A percentile compares a stretch with the other conserved stretches of the same genome.
These are phyloP conservation scores for Noctua janthina DNA, from an alignment of 2,888 invertebrate species.

Conservation along the genomic window DNA sequence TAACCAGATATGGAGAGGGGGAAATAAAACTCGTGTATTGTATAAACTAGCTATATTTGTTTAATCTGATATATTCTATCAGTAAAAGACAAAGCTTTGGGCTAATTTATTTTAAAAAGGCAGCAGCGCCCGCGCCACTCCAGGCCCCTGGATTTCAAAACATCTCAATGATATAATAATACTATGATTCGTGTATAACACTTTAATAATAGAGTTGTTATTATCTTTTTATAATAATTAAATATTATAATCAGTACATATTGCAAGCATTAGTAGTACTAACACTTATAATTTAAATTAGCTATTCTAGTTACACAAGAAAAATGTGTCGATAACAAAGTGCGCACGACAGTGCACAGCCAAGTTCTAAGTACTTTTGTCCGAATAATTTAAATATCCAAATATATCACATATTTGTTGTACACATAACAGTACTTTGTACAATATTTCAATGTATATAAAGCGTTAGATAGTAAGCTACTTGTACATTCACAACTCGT, in stretches of 20 bases:
- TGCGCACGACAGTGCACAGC: slow-evolving; percentile 42
- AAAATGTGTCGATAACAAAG: slow-evolving; percentile 51
- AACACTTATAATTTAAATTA: slow-evolving; percentile 63
- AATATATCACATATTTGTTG: slow-evolving; percentile 64
- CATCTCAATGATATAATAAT: slow-evolving; percentile 53
- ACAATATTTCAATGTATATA: slow-evolving; percentile 52
- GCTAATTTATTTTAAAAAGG: slow-evolving; percentile 89
- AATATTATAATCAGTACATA: slow-evolving; percentile 64
- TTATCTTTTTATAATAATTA: slow-evolving; percentile 48
- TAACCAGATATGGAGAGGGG: slow-evolving; percentile 18
- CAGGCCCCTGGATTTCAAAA: slow-evolving; percentile 71
- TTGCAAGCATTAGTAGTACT: slow-evolving; percentile 64
- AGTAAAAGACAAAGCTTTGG: slow-evolving; percentile 90
- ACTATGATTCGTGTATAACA: slow-evolving; percentile 55
- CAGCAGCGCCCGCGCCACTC: slow-evolving; percentile 87
- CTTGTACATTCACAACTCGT: slow-evolving; percentile 66
- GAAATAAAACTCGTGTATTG: slow-evolving; percentile 79
- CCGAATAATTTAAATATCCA: slow-evolving; percentile 65
- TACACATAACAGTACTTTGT: slow-evolving; percentile 61
- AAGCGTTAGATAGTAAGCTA: slow-evolving; percentile 61
- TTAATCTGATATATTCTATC: slow-evolving; percentile 91
- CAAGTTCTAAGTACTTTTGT: slow-evolving; percentile 64
- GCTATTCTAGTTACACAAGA: slow-evolving; percentile 45
- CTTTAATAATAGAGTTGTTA: slow-evolving; percentile 58
- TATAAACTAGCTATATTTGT: slow-evolving; percentile 84